Percentiles rank a stretch among this genome's conserved stretches.
These are phyloP conservation scores for Drosophila truncata DNA, from an alignment of 1,140 invertebrate genomes.

Conservation along the genomic window DNA sequence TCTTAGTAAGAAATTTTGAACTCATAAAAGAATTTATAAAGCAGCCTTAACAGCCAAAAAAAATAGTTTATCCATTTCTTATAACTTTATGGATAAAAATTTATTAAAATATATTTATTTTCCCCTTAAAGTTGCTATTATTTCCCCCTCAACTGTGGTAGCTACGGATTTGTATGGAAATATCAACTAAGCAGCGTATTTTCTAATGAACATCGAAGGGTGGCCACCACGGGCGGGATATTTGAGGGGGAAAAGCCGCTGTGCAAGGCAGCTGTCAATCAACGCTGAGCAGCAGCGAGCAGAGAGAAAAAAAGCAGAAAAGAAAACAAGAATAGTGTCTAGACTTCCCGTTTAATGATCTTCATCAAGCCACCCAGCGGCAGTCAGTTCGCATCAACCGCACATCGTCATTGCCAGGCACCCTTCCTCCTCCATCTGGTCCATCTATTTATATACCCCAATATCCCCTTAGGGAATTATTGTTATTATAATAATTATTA, in stretches of 20 bases:
- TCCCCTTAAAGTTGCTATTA: neutral
- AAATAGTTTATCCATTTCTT: too few species aligned
- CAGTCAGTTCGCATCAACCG: constrained; percentile 13
- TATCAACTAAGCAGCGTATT: constrained; percentile 5
- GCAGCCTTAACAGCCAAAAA: too few species aligned
- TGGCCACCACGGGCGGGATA: neutral
- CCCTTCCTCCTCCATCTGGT: constrained; percentile 1
- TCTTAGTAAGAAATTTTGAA: too few species aligned
- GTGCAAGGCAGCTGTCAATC: constrained; percentile 13
- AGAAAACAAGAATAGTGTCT: constrained; percentile 12
- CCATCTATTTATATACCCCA: constrained; percentile 10
- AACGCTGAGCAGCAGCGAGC: constrained; percentile 2
- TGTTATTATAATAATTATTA: constrained; percentile 7
- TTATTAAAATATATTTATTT: neutral
- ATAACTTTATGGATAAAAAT: neutral
- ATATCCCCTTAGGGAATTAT: neutral
- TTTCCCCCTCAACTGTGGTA: neutral
- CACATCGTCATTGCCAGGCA: constrained; percentile 6
- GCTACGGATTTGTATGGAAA: neutral
- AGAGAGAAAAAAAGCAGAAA: neutral
- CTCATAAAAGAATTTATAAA: too few species aligned
- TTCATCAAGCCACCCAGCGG: constrained; percentile 20
- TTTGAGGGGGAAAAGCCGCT: neutral
- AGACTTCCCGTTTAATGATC: constrained; percentile 24
- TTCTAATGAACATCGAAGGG: constrained; percentile 18